Conservation (phyloP, 2,888 invertebrate species). For the Ophion ellenae region DNA sequence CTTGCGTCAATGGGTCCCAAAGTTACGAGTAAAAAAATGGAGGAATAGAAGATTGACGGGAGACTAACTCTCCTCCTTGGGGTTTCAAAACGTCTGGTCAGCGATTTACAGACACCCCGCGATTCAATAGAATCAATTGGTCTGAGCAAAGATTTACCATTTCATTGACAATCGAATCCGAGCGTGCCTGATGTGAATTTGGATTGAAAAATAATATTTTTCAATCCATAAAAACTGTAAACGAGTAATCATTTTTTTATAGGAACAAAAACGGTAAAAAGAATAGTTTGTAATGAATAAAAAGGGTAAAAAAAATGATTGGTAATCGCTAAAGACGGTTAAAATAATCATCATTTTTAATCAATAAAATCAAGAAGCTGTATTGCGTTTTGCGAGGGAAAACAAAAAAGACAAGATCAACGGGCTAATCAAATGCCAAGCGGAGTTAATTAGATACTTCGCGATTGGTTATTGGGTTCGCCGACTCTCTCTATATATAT, state of each 20-base stretch:
- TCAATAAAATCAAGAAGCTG: background rate
- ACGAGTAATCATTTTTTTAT: too few species aligned
- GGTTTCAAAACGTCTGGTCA: background rate
- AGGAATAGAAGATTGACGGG: background rate
- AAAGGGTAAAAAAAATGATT: background rate
- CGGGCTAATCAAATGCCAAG: too few species aligned
- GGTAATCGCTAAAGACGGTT: too few species aligned
- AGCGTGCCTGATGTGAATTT: background rate
- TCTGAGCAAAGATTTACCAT: background rate
- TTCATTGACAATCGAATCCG: background rate
- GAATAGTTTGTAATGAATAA: too few species aligned
- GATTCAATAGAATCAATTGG: background rate
- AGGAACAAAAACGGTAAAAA: too few species aligned
- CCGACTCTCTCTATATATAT: too few species aligned
- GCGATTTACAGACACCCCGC: background rate
- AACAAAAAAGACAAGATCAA: too few species aligned
- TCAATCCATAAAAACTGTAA: background rate
- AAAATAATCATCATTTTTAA: background rate
- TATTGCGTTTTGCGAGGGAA: background rate
- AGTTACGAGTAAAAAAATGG: slow-evolving; percentile 9
- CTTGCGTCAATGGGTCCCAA: slow-evolving; percentile 38
- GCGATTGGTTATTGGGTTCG: too few species aligned
- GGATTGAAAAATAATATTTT: background rate
- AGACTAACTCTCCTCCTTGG: background rate
- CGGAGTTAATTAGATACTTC: too few species aligned